phyloP scores from a whole-genome alignment of 2,113 vertebrate species.

The Spea multiplicata region DNA sequence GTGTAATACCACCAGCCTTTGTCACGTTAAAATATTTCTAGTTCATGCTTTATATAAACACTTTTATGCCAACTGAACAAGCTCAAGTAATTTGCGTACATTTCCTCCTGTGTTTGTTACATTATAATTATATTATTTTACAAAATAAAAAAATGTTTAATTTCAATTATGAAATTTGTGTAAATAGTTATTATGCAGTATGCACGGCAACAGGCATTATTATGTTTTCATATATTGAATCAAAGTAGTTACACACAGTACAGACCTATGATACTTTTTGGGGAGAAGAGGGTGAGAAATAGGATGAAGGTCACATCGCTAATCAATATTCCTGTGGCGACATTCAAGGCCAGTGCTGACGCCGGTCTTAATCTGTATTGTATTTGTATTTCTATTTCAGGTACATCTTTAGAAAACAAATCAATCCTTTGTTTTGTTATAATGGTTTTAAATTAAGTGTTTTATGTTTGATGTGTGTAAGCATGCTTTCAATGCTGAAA shows the following conservation, averaged over 20 bases:
- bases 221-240: too few relatives aligned
- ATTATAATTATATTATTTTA: background rate
- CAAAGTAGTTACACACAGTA: too few relatives aligned
- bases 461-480: background rate
- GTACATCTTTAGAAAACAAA: constrained; percentile 35
- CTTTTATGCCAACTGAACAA: background rate
- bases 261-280: constrained; percentile 13
- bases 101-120: background rate
- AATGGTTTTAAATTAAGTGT: background rate
- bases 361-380: constrained; percentile 37
- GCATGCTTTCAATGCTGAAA: too few relatives aligned
- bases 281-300: background rate
- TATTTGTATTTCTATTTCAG: constrained; percentile 39
- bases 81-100: background rate
- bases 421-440: background rate
- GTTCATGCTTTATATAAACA: background rate
- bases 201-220: too few relatives aligned
- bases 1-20: background rate
- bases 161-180: background rate
- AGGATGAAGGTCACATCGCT: constrained; percentile 25
- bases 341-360: constrained; percentile 39
- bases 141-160: background rate
- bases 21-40: background rate
- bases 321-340: constrained; percentile 36
- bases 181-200: background rate